Evolutionary conservation across 2,113 vertebrate species (phyloP).

Genomic region (Trematocara macrostoma): DNA sequence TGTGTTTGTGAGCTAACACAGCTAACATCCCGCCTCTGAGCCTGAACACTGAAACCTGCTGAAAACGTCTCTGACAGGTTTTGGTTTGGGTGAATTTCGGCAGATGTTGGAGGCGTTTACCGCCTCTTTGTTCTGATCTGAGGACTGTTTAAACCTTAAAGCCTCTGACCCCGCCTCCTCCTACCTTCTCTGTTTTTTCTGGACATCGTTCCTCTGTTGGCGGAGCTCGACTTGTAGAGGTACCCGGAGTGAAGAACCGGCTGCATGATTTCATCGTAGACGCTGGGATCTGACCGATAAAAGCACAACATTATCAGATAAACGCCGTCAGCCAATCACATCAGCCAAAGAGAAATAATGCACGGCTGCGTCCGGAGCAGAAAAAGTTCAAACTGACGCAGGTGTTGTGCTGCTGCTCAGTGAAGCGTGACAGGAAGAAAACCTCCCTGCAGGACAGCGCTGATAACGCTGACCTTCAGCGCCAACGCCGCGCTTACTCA

Average conservation of each 20-base stretch:
- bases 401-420: not conserved
- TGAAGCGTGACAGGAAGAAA: not conserved
- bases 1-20: too few species aligned
- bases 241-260: constrained; percentile 80
- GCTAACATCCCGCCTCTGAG: not conserved
- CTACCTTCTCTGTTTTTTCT: constrained; percentile 82
- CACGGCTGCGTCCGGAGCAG: not conserved
- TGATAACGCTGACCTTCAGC: not conserved
- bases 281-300: constrained; percentile 58
- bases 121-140: not conserved
- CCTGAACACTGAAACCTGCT: not conserved
- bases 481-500: not conserved
- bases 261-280: constrained; percentile 94
- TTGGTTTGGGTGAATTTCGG: not conserved
- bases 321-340: not conserved
- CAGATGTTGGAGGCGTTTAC: not conserved
- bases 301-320: not conserved
- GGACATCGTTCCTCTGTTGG: constrained; percentile 67
- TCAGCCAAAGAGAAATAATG: not conserved
- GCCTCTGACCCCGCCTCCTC: constrained; percentile 6
- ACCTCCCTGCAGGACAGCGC: not conserved
- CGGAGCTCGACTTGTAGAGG: constrained; percentile 77
- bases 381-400: not conserved
- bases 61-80: not conserved
- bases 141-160: not conserved